Conservation (phyloP, 2,113 vertebrate genomes). For the Calyptomena viridis region DNA sequence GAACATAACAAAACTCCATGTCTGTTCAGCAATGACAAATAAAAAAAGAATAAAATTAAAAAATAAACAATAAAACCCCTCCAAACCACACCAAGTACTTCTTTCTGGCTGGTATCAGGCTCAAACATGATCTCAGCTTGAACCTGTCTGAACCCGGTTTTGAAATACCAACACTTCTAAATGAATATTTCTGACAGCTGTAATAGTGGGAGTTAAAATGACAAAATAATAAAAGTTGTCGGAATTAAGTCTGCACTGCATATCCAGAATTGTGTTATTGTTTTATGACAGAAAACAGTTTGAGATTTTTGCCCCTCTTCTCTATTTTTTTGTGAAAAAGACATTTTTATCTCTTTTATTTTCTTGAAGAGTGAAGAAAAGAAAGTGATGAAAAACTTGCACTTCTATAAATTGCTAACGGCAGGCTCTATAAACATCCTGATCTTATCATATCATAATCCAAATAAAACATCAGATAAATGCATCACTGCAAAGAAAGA, state of each 20-base stretch:
- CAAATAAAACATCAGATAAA: neutral
- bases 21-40: neutral
- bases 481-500: neutral
- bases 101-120: neutral
- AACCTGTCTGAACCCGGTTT: neutral
- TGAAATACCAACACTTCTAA: neutral
- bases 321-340: neutral
- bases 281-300: neutral
- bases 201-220: neutral
- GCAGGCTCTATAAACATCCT: neutral
- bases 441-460: neutral
- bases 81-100: neutral
- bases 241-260: neutral
- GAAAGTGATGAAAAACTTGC: neutral
- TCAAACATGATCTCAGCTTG: neutral
- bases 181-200: neutral
- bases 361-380: neutral
- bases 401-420: neutral
- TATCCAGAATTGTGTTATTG: neutral
- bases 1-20: neutral
- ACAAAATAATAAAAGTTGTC: neutral
- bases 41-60: neutral
- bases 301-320: neutral
- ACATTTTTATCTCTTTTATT: fast-evolving
- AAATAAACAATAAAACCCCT: neutral